Percentiles rank a stretch among this genome's conserved stretches.
phyloP scores from a whole-genome alignment of 2,113 vertebrate species.

The Bufo gargarizans region DNA sequence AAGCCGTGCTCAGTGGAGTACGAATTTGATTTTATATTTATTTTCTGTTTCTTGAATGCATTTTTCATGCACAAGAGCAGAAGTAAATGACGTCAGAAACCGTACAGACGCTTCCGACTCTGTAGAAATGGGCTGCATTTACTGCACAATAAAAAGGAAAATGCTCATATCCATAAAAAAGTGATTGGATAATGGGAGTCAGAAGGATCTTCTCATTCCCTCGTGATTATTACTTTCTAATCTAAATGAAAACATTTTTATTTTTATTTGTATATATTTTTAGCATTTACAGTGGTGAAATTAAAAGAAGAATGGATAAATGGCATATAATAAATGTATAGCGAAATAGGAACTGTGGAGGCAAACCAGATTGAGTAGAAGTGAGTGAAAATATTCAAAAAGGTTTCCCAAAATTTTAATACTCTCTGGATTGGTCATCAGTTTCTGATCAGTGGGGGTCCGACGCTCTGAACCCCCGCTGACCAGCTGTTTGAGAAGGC shows the following conservation, averaged over 20 bases:
- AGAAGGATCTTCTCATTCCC: neutral
- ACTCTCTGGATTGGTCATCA: too few relatives aligned
- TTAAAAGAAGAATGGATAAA: neutral
- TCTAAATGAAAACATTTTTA: neutral
- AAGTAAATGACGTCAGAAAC: neutral
- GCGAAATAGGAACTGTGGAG: too few relatives aligned
- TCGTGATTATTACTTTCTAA: neutral
- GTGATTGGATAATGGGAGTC: neutral
- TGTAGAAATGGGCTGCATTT: neutral
- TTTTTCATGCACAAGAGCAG: neutral
- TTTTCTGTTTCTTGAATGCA: neutral
- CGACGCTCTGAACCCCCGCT: too few relatives aligned
- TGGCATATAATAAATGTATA: too few relatives aligned
- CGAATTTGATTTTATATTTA: neutral
- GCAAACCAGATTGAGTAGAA: too few relatives aligned
- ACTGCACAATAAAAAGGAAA: constrained; percentile 21
- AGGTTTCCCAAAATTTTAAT: too few relatives aligned
- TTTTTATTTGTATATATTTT: constrained; percentile 1
- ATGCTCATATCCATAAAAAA: neutral
- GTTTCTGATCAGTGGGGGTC: too few relatives aligned
- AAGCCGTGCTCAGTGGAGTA: neutral
- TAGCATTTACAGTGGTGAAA: neutral
- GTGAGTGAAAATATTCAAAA: too few relatives aligned
- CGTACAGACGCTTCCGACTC: neutral
- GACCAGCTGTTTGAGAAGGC: too few relatives aligned